Evolutionary conservation across 2,797 vertebrate genomes (phyloP).

Genomic region (Mormyrus proboscirostris): DNA sequence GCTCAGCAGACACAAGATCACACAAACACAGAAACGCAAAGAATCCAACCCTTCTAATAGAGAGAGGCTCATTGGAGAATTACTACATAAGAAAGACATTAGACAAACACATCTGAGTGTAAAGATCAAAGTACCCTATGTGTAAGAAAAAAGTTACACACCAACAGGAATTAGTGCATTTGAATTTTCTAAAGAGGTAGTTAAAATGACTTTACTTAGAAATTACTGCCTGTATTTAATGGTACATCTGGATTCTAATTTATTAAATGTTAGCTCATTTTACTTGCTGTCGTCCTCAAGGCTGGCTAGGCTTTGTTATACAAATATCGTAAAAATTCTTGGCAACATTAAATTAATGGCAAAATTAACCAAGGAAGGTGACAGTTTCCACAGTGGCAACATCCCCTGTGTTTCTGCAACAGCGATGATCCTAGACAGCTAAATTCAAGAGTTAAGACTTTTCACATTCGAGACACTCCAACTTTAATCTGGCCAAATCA

Average conservation of each 20-base stretch:
- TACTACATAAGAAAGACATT: background rate
- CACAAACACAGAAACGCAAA: conserved; percentile 17
- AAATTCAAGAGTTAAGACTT: background rate
- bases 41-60: background rate
- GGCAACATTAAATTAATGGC: background rate
- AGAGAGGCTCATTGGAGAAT: background rate
- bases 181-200: conserved; percentile 9
- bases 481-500: background rate
- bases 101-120: background rate
- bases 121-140: background rate
- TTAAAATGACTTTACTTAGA: background rate
- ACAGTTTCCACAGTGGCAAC: background rate
- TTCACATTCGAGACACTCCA: background rate
- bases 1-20: conserved; percentile 45
- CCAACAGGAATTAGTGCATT: background rate
- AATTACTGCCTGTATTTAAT: background rate
- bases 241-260: background rate
- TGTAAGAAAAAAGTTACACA: background rate
- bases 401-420: background rate
- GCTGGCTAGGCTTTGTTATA: background rate
- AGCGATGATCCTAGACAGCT: background rate
- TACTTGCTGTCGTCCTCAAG: background rate
- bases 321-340: background rate
- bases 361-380: background rate
- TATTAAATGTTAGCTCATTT: background rate